Evolutionary conservation across 2,888 invertebrate species (phyloP), one percentile per base, ranked within the genome.

Genomic region (Drosophila peninsularis): DNA sequence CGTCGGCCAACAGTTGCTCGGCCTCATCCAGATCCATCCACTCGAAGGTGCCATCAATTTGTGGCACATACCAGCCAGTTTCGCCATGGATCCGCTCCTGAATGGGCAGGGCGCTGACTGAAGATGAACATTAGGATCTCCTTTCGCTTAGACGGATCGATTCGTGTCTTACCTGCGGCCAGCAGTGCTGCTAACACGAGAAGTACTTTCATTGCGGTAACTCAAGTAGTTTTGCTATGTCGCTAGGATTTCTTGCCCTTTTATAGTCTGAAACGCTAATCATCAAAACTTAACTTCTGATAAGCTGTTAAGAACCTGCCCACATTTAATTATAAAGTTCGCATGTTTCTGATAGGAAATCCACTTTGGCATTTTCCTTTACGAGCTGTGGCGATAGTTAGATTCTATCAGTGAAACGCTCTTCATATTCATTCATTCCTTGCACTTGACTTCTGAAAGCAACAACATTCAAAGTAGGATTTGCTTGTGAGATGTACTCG

Each of bases 51-150:
- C 88, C 88, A 52, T 88, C 75, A 1, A 66, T 0, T 36, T 82
- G 77, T 2, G 89, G 89, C 2, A 90, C 68, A 53, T 50, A 89
- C 82, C 78, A 84, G 14, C 88, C 88, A 45, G 79, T 84, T 39
- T 71, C 79, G 36, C 83, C 83, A 30, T 69, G 64, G 9, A 74
- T 56, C 42, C 71, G 75, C 47, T 82, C 77, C 61, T 83, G 66
- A 24, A 78, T 56, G 27, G 82, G 84, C 13, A 84, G 56, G 9
- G 86, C 63, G 49, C 42, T 60, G 2, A 61, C 80, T 82, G 13
- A 9, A 60, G 32, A 5, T 3, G 3, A 45, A 5, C 2, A 4
- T 17, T 21, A 44, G 10, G 14, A 1, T 13, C 11, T 30, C 1
- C 0, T 14, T 19, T 9, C 6, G 1, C 9, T 3, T 5, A 7